Evolutionary conservation across 1,140 invertebrate genomes (phyloP), one percentile per base, ranked within the genome.

Genomic region (Pteromalus puparum): DNA sequence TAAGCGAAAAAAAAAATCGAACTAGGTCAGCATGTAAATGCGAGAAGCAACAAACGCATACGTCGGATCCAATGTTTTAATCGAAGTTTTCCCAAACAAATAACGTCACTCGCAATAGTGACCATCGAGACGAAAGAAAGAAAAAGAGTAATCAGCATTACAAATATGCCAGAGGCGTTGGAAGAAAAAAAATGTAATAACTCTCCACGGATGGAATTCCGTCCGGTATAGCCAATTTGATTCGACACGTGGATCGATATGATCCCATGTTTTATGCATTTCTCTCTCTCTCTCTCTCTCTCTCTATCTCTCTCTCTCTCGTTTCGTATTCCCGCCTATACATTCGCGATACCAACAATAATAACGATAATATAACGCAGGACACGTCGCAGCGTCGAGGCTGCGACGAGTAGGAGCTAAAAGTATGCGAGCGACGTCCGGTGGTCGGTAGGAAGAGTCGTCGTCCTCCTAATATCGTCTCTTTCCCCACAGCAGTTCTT

Each of bases 191-290:
- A 26, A 28, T 13, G 67, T 30, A 30, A 70, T 28, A 70, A 12
- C 67, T 12, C 67, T 7, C 1, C 9, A 4, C 38, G n/a, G 1
- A 21, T 6, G 42, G 46, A 53, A 76, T 26, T 53, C n/a, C 10
- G 12, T 28, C 48, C n/a, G 10, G 38, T 12, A 42, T 12, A n/a
- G 42, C 74, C 46, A 24, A 48, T 46, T 75, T 24, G n/a, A 75
- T 76, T 76, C 42, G 46, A 53, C 46, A 28, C 42, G 74, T 26
- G 21, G 74, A 42, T 76, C 46, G 18, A 76, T 76, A 53, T 48
- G n/a, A 46, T 28, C 74, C 74, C 13, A 76, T 76, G 74, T 76
- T 76, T 76, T 53, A 76, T 76, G 74, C 24, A 76, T 53, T 15
- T 48, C 10, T 15, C 73, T 75, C n/a, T n/a, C n/a, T n/a, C n/a